Conservation (phyloP, 2,113 vertebrate species). For the Proteles cristata region DNA sequence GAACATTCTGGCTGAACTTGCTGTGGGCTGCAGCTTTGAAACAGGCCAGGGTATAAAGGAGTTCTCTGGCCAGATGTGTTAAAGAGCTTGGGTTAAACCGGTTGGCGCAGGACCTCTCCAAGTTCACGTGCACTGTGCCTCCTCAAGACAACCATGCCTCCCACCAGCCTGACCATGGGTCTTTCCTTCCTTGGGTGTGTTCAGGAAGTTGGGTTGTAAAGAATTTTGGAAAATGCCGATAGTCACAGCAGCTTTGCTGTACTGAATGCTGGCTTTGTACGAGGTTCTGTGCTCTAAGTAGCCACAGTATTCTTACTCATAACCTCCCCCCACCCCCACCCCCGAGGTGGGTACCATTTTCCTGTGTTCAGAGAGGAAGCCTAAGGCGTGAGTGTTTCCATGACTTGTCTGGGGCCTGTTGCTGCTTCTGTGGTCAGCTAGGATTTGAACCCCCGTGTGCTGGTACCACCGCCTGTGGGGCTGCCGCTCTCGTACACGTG, state of each 20-base stretch:
- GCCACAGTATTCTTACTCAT: rapidly evolving
- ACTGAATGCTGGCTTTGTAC: neutral
- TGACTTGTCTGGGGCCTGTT: neutral
- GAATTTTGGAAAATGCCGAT: neutral
- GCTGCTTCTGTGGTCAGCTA: neutral
- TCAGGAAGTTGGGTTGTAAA: neutral
- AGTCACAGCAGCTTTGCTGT: rapidly evolving
- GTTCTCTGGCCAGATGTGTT: neutral
- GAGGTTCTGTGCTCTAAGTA: neutral
- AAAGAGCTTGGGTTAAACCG: neutral
- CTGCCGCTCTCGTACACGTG: rapidly evolving
- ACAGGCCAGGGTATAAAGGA: neutral
- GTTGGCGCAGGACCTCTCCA: neutral
- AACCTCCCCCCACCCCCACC: rapidly evolving
- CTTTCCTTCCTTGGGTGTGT: neutral
- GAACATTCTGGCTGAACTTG: neutral
- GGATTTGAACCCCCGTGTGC: neutral
- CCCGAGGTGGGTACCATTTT: neutral
- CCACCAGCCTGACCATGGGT: rapidly evolving
- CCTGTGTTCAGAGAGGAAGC: neutral
- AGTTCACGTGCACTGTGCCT: neutral
- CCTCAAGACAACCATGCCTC: neutral
- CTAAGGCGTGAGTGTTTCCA: neutral
- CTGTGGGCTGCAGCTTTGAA: neutral
- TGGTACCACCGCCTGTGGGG: neutral